These are phyloP conservation scores for Drosophila virilis DNA, from an alignment of 1,140 invertebrate genomes.

Conservation along the genomic window DNA sequence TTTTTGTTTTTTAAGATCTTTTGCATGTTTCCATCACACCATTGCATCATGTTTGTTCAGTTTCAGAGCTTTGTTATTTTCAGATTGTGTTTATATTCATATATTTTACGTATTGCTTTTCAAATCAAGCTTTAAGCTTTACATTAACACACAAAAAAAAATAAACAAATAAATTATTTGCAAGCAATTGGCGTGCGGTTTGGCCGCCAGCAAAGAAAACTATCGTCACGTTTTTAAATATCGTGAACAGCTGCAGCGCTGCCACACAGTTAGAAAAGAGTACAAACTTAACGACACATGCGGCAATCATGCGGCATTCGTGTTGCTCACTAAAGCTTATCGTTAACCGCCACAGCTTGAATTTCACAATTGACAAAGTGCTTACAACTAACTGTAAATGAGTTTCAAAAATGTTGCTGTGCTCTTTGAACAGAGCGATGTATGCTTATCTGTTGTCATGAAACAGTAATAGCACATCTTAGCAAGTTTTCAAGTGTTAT, in stretches of 20 bases:
- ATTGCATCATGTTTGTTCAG: no score
- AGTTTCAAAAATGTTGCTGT: not conserved
- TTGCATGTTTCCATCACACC: no score
- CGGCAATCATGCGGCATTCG: not conserved
- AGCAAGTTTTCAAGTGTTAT: not conserved
- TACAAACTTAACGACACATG: not conserved
- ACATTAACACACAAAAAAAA: not conserved
- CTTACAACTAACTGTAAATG: no score
- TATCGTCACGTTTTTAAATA: not conserved
- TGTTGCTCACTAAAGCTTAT: not conserved
- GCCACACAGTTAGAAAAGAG: conserved; percentile 22
- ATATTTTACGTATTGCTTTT: no score
- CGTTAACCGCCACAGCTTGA: not conserved
- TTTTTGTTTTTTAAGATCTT: no score
- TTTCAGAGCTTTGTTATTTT: no score
- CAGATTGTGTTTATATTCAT: no score
- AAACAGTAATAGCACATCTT: not conserved
- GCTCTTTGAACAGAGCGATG: not conserved
- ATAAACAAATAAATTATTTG: not conserved
- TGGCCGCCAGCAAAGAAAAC: not conserved
- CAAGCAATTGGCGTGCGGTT: not conserved
- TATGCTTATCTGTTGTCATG: not conserved
- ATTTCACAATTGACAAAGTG: not conserved
- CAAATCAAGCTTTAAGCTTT: no score
- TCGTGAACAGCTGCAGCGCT: conserved; percentile 5